Evolutionary conservation across 2,888 invertebrate genomes (phyloP), one percentile per base, ranked within the genome.

Genomic region (Pteria penguin): DNA sequence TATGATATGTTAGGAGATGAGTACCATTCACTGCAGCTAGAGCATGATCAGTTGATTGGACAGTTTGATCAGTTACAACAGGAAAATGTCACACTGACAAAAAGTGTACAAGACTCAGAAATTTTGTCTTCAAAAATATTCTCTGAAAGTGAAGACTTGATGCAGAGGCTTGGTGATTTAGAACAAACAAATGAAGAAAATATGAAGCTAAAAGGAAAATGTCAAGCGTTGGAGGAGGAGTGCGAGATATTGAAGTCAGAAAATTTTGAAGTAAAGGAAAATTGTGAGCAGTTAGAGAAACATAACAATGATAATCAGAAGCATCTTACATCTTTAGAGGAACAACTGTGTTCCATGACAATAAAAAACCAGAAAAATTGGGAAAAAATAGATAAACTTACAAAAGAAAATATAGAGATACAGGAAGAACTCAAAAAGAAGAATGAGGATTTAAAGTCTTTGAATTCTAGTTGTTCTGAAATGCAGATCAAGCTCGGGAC

Each of bases 1-100:
- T 65, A 75, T 60, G 65, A 54, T 18, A 63, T 74, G 54, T 60
- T 82, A n/a, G 74, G 76, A n/a, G 81, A 80, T 62, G 75, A 76
- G 18, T 72, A 76, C 8, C 76, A 79, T 27, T 75, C 62, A 31
- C 69, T 77, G 24, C 63, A 74, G 32, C 62, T 72, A 27, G 82
- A 78, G 24, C 73, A 78, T 24, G 71, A 72, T 29, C 71, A 81
- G 62, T 36, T 82, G 60, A 73, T 57, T 18, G 71, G 73, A 18
- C 67, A 80, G 58, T 80, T 76, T 54, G 75, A 80, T 29, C 68
- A 71, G 3, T 76, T 76, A 0, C 27, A 14, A 5, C 18, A 18
- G 4, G 60, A 72, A 22, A 72, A 75, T 32, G 58, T 70, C 22
- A 68, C 24, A 4, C 52, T 80, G 5, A 18, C 29, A 5, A 29